phyloP scores from a whole-genome alignment of 2,113 vertebrate species.

The Psittacula cyanocephala region DNA sequence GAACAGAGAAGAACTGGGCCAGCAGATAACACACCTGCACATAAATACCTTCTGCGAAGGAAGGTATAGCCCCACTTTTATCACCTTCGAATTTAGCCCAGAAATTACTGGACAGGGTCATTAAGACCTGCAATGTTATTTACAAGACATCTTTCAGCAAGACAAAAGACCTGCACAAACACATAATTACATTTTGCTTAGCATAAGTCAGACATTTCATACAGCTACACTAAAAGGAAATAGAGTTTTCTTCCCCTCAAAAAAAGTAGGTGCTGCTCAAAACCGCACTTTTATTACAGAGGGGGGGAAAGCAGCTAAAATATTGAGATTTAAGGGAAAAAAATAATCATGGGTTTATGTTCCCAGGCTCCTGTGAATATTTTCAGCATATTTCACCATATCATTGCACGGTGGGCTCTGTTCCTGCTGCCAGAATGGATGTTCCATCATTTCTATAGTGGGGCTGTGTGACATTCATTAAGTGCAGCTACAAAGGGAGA shows the following conservation, averaged over 20 bases:
- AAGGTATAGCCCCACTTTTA: neutral
- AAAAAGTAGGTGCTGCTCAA: neutral
- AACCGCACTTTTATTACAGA: neutral
- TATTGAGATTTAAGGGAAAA: constrained; percentile 50
- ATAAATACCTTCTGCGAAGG: neutral
- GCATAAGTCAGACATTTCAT: constrained; percentile 3
- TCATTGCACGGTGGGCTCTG: constrained; percentile 56
- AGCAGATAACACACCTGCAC: neutral
- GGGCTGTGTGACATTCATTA: constrained; percentile 73
- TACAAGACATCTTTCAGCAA: neutral
- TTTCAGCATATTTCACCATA: constrained; percentile 72
- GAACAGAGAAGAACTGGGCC: neutral
- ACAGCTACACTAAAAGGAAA: constrained; percentile 29
- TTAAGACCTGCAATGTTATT: neutral
- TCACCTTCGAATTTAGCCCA: neutral
- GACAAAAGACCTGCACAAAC: neutral
- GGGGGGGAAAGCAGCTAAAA: neutral
- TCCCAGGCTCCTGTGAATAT: constrained; percentile 46
- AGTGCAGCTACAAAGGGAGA: constrained; percentile 73
- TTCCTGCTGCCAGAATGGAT: constrained; percentile 57
- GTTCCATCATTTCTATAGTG: constrained; percentile 75
- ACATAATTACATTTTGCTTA: constrained; percentile 3
- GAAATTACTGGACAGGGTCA: neutral
- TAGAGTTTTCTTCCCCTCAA: neutral
- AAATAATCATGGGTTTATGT: constrained; percentile 63